Conservation (phyloP, 2,797 vertebrate species). For the Acestrorhynchus altus region DNA sequence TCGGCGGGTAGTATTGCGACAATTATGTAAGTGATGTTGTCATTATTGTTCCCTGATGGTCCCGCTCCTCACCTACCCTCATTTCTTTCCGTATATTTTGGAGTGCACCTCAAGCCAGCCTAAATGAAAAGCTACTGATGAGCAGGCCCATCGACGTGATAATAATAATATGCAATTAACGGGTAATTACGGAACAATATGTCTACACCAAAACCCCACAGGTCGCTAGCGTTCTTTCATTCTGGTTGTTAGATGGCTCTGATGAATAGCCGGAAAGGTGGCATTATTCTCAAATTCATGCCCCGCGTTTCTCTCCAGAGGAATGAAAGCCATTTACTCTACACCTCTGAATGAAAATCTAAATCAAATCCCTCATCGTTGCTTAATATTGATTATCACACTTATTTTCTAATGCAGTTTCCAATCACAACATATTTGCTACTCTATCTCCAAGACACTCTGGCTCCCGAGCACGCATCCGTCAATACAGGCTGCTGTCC, state of each 20-base stretch:
- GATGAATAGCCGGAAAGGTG: constrained; percentile 37
- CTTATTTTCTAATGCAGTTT: constrained; percentile 24
- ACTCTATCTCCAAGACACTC: constrained; percentile 10
- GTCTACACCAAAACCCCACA: constrained; percentile 56
- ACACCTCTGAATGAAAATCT: constrained; percentile 21
- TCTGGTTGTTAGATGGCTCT: constrained; percentile 23
- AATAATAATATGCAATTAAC: constrained; percentile 73
- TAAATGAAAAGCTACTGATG: constrained; percentile 62
- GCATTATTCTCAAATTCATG: constrained; percentile 6
- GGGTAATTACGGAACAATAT: constrained; percentile 64
- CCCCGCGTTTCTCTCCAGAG: constrained; percentile 27
- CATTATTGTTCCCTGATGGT: constrained; percentile 62
- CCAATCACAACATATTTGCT: constrained; percentile 22
- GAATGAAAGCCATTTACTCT: background rate
- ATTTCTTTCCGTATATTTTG: constrained; percentile 53
- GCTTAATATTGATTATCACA: constrained; percentile 25
- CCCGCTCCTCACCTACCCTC: constrained; percentile 51
- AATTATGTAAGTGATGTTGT: constrained; percentile 74
- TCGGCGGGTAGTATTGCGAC: constrained; percentile 65
- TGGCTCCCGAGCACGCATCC: background rate
- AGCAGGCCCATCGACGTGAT: constrained; percentile 66
- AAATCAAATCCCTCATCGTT: background rate
- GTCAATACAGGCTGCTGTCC: constrained; percentile 38
- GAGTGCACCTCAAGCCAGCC: constrained; percentile 50
- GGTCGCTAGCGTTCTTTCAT: constrained; percentile 28